Percentiles rank a stretch among this genome's conserved stretches.
Conservation (phyloP, 2,888 invertebrate species). For the Zaprionus obscuricornis region DNA sequence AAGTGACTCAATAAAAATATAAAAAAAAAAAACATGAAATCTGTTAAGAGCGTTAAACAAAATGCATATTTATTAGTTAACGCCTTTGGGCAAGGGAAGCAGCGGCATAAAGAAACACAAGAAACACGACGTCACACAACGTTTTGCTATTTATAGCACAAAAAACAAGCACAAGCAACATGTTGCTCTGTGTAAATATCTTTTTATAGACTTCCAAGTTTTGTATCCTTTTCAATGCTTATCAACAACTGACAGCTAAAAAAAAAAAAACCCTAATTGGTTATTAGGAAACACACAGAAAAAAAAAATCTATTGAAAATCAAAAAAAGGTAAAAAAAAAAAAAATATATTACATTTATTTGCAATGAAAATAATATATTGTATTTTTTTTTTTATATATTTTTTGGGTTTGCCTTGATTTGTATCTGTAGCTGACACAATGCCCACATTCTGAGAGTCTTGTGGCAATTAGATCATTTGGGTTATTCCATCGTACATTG, state of each 20-base stretch:
- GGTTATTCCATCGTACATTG: constrained; percentile 71
- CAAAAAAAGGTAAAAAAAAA: constrained; percentile 12
- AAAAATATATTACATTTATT: constrained; percentile 3
- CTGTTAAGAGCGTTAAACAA: constrained; percentile 44
- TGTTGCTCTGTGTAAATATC: no score
- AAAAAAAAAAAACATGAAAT: constrained; percentile 61
- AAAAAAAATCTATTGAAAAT: not conserved
- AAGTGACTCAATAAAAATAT: constrained; percentile 65
- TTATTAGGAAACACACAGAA: no score
- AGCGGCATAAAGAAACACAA: not conserved
- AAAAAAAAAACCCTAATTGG: constrained; percentile 23
- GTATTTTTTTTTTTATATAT: constrained; percentile 41
- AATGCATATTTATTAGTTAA: constrained; percentile 43
- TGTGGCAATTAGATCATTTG: constrained; percentile 79
- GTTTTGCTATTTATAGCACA: constrained; percentile 51
- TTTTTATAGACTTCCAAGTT: constrained; percentile 22
- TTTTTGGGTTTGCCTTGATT: constrained; percentile 27
- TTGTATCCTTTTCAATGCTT: constrained; percentile 13
- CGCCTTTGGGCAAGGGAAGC: not conserved
- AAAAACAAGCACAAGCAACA: constrained; percentile 33
- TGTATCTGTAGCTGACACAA: constrained; percentile 29
- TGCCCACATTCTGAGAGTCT: constrained; percentile 59
- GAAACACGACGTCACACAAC: constrained; percentile 30
- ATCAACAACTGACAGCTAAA: constrained; percentile 42
- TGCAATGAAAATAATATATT: constrained; percentile 27